Percentiles rank a stretch among this genome's conserved stretches.
Evolutionary conservation across 2,797 vertebrate species (phyloP).

Genomic region (Sciurus carolinensis): DNA sequence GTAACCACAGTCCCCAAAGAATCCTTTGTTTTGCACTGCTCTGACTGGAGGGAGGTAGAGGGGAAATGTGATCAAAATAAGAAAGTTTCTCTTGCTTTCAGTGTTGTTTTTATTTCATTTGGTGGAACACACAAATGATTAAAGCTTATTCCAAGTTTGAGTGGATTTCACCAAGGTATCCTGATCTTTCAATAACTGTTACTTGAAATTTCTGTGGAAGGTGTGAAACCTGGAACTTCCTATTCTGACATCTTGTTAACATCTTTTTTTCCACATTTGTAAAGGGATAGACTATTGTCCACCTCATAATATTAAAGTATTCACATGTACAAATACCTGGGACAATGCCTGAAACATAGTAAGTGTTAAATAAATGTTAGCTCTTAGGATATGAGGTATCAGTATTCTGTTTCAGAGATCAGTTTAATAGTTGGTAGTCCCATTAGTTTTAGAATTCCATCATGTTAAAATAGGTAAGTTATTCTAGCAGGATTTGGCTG

Average conservation of each 20-base stretch:
- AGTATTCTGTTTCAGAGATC: background rate
- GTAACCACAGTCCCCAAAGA: fast-evolving
- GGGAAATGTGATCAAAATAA: background rate
- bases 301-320: background rate
- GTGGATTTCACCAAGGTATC: background rate
- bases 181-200: background rate
- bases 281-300: too few species aligned
- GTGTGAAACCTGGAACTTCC: background rate
- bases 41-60: background rate
- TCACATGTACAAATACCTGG: background rate
- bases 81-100: background rate
- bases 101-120: background rate
- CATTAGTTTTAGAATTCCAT: background rate
- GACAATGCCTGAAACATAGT: background rate
- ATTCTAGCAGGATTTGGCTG: background rate
- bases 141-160: background rate
- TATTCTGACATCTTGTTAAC: background rate
- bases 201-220: background rate
- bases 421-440: too few species aligned
- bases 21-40: background rate
- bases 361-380: background rate
- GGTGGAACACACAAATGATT: background rate
- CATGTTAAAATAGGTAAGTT: background rate
- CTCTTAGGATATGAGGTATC: background rate
- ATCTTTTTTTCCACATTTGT: background rate